Evolutionary conservation across 2,888 invertebrate species (phyloP).

Genomic region (Dasysyrphus tricinctus): DNA sequence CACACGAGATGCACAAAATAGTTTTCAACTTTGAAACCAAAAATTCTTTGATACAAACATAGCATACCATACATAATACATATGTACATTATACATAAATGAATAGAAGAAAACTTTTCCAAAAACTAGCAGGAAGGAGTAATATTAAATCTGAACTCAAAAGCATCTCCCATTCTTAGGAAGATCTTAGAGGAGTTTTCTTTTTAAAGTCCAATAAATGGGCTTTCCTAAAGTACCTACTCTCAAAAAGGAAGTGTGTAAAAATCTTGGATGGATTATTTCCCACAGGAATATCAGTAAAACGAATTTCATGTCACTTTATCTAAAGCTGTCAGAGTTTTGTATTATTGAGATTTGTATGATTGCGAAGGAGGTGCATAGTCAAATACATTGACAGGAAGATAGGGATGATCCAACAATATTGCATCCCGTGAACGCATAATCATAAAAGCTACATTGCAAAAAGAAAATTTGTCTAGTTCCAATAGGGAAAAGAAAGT

Average conservation of each 20-base stretch:
- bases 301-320: slow-evolving; percentile 49
- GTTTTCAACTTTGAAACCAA: too few relatives aligned
- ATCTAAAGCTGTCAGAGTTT: slow-evolving; percentile 45
- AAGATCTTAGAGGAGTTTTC: not conserved
- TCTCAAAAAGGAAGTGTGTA: not conserved
- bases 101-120: not conserved
- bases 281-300: slow-evolving; percentile 55
- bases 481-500: not conserved
- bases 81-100: too few relatives aligned
- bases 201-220: slow-evolving; percentile 45
- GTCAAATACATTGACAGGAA: not conserved
- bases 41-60: too few relatives aligned
- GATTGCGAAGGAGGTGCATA: not conserved
- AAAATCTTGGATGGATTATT: not conserved
- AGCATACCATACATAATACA: too few relatives aligned
- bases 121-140: not conserved
- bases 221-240: not conserved
- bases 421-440: slow-evolving; percentile 26
- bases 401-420: slow-evolving; percentile 57
- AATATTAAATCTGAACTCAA: slow-evolving; percentile 34
- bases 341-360: slow-evolving; percentile 45
- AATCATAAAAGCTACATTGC: not conserved
- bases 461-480: not conserved
- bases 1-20: too few relatives aligned
- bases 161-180: not conserved